Evolutionary conservation across 1,140 invertebrate genomes (phyloP), one percentile per base, ranked within the genome.

Genomic region (Elymnias hypermnestra): DNA sequence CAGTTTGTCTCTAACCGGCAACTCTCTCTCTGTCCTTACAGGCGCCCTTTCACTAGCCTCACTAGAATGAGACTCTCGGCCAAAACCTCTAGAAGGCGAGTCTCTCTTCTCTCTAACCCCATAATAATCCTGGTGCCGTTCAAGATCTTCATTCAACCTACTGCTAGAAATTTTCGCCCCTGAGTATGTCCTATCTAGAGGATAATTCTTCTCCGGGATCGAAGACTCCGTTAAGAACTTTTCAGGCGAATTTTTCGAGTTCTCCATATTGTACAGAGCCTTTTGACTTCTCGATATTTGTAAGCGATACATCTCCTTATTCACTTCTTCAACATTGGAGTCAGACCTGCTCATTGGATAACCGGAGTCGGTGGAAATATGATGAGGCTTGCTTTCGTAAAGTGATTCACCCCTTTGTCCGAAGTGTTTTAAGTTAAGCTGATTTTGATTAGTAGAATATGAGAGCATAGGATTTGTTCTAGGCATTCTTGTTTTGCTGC

Each of bases 381-480:
- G 78, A 44, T 84, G 83, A 22, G 78, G 77, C 38, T 83, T 86
- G 49, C 70, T 84, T 54, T 82, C 82, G 40, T 83, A 85, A 2
- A 85, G 43, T 2, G 76, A 74, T 45, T 85, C 81, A 2, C 74
- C 72, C 49, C 75, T 58, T 50, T 87, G 86, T 3, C 86, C 86
- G 40, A 87, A 87, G 46, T 87, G 86, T 46, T 81, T 87, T 10
- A 86, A 61, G 39, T 86, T 87, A 9, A 81, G 57, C 40, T 77
- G 75, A 42, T 82, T 83, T 51, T 82, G 78, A 40, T 74, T 79
- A 15, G 76, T 86, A 25, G 81, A 85, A 54, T 87, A 88, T 45
- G 83, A 83, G 49, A 86, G 70, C 72, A 87, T 77, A 14, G 87
- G 87, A 63, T 88, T 88, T 17, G 87, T 88, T 61, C 87, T 68